Conservation (phyloP, 2,797 vertebrate species). For the Antennarius maculatus region DNA sequence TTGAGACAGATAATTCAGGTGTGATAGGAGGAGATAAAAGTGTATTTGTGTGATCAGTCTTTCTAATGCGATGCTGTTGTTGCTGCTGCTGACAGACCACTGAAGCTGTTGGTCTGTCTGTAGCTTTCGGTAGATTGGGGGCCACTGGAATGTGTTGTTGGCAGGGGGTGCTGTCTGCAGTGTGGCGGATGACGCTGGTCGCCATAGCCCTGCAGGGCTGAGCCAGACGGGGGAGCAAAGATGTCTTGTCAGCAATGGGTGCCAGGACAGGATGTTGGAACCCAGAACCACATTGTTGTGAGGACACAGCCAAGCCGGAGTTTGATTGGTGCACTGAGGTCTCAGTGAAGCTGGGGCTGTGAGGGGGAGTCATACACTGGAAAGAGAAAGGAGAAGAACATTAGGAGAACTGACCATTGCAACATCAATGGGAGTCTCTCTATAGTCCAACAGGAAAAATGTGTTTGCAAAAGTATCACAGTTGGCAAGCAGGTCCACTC, state of each 20-base stretch:
- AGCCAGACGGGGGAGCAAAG: constrained; percentile 48
- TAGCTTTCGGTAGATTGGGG: constrained; percentile 60
- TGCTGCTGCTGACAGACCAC: constrained; percentile 48
- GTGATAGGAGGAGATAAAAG: constrained; percentile 44
- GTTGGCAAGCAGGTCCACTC: constrained; percentile 18
- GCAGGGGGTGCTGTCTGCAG: constrained; percentile 83
- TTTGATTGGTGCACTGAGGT: constrained; percentile 58
- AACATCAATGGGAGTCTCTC: background rate
- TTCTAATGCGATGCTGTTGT: constrained; percentile 44
- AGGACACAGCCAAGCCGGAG: constrained; percentile 44
- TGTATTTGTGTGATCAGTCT: constrained; percentile 56
- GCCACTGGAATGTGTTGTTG: constrained; percentile 76
- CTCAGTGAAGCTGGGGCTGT: constrained; percentile 93
- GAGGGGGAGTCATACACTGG: constrained; percentile 98
- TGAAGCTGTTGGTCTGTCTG: constrained; percentile 43
- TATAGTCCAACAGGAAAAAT: constrained; percentile 2
- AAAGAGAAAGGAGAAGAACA: constrained; percentile 20
- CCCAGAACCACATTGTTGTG: constrained; percentile 42
- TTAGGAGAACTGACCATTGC: background rate
- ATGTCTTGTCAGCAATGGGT: constrained; percentile 48
- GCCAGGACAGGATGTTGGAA: constrained; percentile 57
- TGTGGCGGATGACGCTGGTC: constrained; percentile 93
- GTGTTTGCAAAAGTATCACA: constrained; percentile 34
- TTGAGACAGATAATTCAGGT: constrained; percentile 45
- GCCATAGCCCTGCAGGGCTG: constrained; percentile 86